Base-by-base conservation (phyloP, 2,888 invertebrate species). In the Thumatha senex region DNA sequence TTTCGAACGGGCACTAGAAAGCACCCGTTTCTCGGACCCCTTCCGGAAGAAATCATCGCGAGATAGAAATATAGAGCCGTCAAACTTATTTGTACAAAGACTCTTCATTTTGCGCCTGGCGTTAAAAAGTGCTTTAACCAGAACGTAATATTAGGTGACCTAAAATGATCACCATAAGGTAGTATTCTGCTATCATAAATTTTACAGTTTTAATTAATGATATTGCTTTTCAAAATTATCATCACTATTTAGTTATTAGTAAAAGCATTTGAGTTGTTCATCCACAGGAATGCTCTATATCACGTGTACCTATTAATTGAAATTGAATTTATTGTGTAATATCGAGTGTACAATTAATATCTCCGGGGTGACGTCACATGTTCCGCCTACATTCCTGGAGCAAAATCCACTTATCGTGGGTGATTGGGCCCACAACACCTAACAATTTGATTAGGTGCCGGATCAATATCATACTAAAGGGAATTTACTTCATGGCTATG, bases 121-220 rank as follows among this genome's bases (percentile, higher is more conserved):
- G 5, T 24, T 24, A 5, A 24, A 70, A 88, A 94, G 64, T 96
- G 96, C 40, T 93, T 96, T 72, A 96, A 97, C 96, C 97, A 0
- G 95, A 95, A 64, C 7, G 10, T 31, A 11, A 8, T 2, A 31
- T 31, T 1, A 8, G 31, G 8, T 31, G 10, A 31, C 9, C 11
- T 31, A 10, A 5, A 8, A 30, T 30, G 8, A 7, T 30, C 5
- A 8, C 30, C 5, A 30, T 7, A 30, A 29, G 24, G 24, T 8
- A 8, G 24, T 24, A 12, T 9, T 30, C 30, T n/a, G n/a, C n/a
- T n/a, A n/a, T n/a, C n/a, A n/a, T n/a, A 34, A 24, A n/a, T 12
- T 34, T 43, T n/a, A 43, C 34, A 34, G 43, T 12, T 10, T n/a
- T 11, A 18, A 34, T 2, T 34, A 30, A 43, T n/a, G n/a, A n/a